phyloP scores from a whole-genome alignment of 2,113 vertebrate species.

The Pterocles burchelli region DNA sequence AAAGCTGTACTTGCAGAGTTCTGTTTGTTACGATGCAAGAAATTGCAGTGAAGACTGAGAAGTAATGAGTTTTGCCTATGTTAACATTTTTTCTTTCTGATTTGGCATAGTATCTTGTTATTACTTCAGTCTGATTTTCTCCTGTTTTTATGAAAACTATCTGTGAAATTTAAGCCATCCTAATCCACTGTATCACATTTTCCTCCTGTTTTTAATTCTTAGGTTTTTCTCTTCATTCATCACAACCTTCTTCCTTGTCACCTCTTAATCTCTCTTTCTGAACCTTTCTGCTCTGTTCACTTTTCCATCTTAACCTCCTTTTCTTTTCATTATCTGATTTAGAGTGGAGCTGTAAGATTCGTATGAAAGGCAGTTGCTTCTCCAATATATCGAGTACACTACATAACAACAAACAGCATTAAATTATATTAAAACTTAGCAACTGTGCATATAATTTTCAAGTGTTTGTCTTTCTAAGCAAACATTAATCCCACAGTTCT shows the following conservation, averaged over 20 bases:
- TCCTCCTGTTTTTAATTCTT: neutral
- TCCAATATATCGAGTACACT: neutral
- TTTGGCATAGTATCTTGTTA: neutral
- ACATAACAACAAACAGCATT: neutral
- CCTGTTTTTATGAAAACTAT: neutral
- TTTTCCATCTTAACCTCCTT: conserved; percentile 5
- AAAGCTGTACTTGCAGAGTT: neutral
- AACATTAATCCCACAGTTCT: neutral
- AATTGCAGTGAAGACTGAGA: neutral
- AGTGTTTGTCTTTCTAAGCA: neutral
- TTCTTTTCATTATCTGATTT: neutral
- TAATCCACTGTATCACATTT: neutral
- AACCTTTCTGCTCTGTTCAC: neutral
- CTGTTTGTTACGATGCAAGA: neutral
- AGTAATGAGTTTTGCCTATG: neutral
- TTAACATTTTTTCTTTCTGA: neutral
- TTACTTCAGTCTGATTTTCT: neutral
- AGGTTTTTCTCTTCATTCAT: conserved; percentile 5
- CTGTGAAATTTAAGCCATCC: conserved; percentile 20
- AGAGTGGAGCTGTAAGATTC: neutral
- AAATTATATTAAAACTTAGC: neutral
- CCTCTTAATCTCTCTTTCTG: conserved; percentile 19
- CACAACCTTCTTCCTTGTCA: neutral
- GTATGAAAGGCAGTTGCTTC: neutral
- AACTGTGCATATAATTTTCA: neutral